These are phyloP conservation scores for Pimephales promelas DNA, from an alignment of 2,113 vertebrate genomes.

Conservation along the genomic window DNA sequence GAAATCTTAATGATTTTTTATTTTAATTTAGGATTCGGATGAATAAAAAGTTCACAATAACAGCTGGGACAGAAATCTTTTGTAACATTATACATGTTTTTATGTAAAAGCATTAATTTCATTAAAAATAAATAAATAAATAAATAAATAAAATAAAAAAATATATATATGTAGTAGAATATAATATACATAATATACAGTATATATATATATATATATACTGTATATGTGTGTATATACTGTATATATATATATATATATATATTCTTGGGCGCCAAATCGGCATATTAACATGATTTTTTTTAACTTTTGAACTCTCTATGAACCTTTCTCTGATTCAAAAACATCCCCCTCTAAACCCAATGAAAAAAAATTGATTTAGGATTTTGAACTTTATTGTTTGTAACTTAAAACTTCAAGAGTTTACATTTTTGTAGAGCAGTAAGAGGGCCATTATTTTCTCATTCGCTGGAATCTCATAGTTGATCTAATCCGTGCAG, in stretches of 20 bases:
- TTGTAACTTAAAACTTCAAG: background rate
- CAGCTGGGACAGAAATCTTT: background rate
- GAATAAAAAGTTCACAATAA: background rate
- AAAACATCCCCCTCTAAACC: background rate
- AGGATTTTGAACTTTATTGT: background rate
- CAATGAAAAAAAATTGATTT: background rate
- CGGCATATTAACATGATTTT: too few species aligned
- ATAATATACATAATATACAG: too few species aligned
- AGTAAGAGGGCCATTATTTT: background rate
- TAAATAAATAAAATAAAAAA: too few species aligned
- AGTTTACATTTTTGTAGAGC: slow-evolving; percentile 19
- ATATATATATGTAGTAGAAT: too few species aligned
- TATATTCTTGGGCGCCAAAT: too few species aligned
- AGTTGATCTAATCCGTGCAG: background rate
- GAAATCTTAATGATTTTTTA: background rate
- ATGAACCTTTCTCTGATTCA: background rate
- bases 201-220: too few species aligned
- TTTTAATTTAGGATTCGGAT: background rate
- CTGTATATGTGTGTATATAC: too few species aligned
- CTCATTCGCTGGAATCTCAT: background rate
- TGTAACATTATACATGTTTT: background rate
- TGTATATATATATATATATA: background rate
- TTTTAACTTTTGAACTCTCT: background rate
- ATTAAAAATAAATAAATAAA: background rate
- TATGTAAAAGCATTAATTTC: background rate